A percentile compares a stretch with the other conserved stretches of the same genome.
phyloP scores from a whole-genome alignment of 2,888 invertebrate species.

The Temnothorax unifasciatus region DNA sequence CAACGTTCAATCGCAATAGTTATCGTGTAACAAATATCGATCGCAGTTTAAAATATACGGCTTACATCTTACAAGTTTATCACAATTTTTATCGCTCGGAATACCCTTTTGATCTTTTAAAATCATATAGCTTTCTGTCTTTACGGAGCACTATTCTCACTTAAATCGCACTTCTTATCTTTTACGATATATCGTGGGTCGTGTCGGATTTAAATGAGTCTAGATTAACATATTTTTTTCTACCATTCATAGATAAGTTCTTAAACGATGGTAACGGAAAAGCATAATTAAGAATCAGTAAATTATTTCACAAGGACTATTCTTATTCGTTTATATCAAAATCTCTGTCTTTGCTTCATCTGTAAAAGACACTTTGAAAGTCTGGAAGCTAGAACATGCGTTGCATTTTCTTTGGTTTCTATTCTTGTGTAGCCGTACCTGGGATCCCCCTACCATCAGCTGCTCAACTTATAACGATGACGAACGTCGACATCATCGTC shows the following conservation, averaged over 20 bases:
- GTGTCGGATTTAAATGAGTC: neutral
- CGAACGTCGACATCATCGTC: constrained; percentile 45
- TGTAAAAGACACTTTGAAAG: neutral
- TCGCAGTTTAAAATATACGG: neutral
- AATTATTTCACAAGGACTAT: neutral
- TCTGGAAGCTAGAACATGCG: neutral
- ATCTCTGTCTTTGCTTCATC: neutral
- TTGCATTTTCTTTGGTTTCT: neutral
- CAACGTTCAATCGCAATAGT: too few relatives aligned
- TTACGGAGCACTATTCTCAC: neutral
- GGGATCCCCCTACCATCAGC: constrained; percentile 67
- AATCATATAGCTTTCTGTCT: neutral
- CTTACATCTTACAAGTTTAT: constrained; percentile 1
- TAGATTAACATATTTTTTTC: neutral
- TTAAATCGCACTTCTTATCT: neutral
- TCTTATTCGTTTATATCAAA: too few relatives aligned
- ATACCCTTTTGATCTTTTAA: neutral
- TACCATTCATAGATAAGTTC: neutral
- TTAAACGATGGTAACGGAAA: neutral
- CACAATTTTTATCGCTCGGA: constrained; percentile 2
- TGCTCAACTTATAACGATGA: constrained; percentile 68
- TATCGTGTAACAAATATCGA: constrained; percentile 13
- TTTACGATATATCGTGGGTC: neutral
- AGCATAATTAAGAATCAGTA: neutral
- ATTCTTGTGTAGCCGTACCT: constrained; percentile 57